phyloP scores from a whole-genome alignment of 2,797 vertebrate genomes.

The Ispidina picta region DNA sequence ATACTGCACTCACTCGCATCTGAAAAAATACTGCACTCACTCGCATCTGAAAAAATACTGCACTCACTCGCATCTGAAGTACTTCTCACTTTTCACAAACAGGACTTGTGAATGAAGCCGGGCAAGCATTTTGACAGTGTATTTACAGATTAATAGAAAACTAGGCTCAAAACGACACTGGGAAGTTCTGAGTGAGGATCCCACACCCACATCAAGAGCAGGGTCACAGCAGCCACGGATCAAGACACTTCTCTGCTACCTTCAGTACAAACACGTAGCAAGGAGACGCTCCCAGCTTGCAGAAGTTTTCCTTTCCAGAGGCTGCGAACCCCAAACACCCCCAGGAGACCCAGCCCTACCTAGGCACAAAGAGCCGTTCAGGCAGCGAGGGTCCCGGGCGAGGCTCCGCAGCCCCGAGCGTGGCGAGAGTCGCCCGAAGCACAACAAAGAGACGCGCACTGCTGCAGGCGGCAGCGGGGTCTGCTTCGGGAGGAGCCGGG shows the following conservation, averaged over 20 bases:
- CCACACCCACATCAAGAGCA: neutral
- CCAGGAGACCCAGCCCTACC: neutral
- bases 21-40: neutral
- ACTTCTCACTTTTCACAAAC: constrained; percentile 1
- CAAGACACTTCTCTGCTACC: neutral
- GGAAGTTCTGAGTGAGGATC: neutral
- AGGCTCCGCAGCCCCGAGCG: neutral
- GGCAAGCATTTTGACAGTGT: neutral
- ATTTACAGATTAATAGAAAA: neutral
- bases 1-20: neutral
- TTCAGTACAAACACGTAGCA: neutral
- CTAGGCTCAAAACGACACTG: neutral
- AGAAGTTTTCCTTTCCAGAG: neutral
- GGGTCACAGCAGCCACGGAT: fast-evolving
- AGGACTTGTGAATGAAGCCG: neutral
- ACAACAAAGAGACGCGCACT: neutral
- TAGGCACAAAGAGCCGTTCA: neutral
- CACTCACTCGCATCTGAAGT: neutral
- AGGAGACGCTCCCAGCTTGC: neutral
- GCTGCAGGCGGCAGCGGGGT: no score
- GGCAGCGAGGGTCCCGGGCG: no score
- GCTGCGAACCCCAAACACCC: neutral
- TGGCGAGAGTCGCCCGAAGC: neutral
- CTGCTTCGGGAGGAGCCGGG: neutral
- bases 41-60: neutral